phyloP scores from a whole-genome alignment of 2,888 invertebrate species.

The Bibio marci region DNA sequence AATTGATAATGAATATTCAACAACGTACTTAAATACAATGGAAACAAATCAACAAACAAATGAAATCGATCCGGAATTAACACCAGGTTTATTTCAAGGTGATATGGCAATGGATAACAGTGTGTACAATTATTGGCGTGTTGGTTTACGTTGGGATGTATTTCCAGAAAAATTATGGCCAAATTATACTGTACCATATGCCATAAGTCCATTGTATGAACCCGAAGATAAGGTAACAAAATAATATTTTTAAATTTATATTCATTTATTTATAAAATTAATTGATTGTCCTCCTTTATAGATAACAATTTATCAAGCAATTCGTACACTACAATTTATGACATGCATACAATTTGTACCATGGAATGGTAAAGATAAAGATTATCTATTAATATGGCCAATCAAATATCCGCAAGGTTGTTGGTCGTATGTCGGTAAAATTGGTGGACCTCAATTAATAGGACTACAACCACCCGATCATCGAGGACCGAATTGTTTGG shows the following conservation, averaged over 20 bases:
- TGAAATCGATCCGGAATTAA: constrained; percentile 42
- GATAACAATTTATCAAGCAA: constrained; percentile 39
- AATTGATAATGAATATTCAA: too few species aligned
- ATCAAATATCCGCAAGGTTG: constrained; percentile 50
- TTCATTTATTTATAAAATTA: background rate
- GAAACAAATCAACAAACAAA: too few species aligned
- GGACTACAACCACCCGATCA: constrained; percentile 46
- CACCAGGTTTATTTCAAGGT: constrained; percentile 47
- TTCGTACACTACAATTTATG: constrained; percentile 42
- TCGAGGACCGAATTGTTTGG: constrained; percentile 43
- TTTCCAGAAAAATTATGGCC: constrained; percentile 48
- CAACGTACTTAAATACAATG: too few species aligned
- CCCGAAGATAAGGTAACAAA: constrained; percentile 34
- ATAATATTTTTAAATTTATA: constrained; percentile 1
- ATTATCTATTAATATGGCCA: constrained; percentile 47
- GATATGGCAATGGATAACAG: constrained; percentile 49
- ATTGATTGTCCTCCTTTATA: too few species aligned
- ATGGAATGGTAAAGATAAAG: constrained; percentile 43
- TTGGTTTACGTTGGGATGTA: constrained; percentile 44
- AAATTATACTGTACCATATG: constrained; percentile 45
- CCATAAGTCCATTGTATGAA: constrained; percentile 42
- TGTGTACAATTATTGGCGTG: constrained; percentile 38
- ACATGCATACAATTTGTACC: constrained; percentile 47
- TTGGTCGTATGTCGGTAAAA: constrained; percentile 58
- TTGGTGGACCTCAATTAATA: constrained; percentile 56